Conservation (phyloP, 2,113 vertebrate species). For the Psilopogon haemacephalus region DNA sequence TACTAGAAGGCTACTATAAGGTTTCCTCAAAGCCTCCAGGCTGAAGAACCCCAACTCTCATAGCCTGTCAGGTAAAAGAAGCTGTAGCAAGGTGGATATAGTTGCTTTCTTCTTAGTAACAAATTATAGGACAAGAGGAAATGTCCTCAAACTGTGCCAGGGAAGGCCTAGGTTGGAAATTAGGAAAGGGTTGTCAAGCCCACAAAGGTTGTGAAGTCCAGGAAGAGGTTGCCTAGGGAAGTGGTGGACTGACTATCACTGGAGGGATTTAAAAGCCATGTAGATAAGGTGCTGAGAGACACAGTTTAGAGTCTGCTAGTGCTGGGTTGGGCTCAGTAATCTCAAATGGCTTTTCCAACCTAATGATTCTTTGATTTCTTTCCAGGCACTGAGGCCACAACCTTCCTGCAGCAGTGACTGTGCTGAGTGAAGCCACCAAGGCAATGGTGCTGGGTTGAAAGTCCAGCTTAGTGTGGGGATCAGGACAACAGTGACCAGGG, state of each 20-base stretch:
- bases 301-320: background rate
- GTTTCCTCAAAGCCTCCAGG: no score
- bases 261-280: background rate
- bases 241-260: background rate
- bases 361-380: background rate
- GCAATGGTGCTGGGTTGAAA: rapidly evolving
- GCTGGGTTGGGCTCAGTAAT: background rate
- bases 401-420: rapidly evolving
- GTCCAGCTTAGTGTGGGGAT: rapidly evolving
- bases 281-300: background rate
- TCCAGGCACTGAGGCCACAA: background rate
- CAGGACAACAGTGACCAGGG: rapidly evolving
- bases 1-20: no score
- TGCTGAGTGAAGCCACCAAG: background rate
- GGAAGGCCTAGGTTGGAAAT: background rate
- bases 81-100: background rate
- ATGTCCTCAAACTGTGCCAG: background rate
- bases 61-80: background rate
- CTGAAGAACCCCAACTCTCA: no score
- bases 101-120: background rate
- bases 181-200: background rate
- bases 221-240: background rate
- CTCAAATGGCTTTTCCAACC: background rate
- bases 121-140: background rate
- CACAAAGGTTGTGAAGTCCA: background rate